A percentile compares a stretch with the other conserved stretches of the same genome.
Conservation (phyloP, 1,140 invertebrate genomes). For the Megalonaias nervosa region DNA sequence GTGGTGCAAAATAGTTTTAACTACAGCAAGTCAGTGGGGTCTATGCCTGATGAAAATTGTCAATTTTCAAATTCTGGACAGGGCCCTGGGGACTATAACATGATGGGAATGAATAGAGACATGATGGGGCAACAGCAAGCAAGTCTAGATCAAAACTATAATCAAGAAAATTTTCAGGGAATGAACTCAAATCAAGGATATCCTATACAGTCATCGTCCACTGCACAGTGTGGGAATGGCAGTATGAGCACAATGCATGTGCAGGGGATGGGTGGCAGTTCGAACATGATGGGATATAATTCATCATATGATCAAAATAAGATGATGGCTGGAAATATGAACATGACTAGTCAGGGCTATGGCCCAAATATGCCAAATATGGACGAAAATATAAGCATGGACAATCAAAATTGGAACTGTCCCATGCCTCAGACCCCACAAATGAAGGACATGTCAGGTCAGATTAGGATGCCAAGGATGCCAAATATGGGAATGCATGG, state of each 20-base stretch:
- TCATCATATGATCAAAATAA: constrained; percentile 39
- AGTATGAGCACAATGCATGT: constrained; percentile 12
- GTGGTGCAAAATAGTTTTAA: constrained; percentile 32
- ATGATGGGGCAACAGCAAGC: constrained; percentile 28
- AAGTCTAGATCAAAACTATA: constrained; percentile 32
- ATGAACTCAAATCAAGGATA: constrained; percentile 16
- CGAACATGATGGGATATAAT: constrained; percentile 32
- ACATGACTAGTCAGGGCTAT: constrained; percentile 33
- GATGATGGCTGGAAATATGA: constrained; percentile 40
- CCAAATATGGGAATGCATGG: constrained; percentile 36
- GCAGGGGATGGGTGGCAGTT: constrained; percentile 17
- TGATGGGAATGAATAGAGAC: constrained; percentile 37
- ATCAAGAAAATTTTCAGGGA: constrained; percentile 25
- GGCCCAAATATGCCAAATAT: constrained; percentile 27
- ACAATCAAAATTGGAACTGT: constrained; percentile 36
- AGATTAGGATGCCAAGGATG: constrained; percentile 24
- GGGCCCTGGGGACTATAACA: constrained; percentile 42
- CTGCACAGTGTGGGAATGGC: constrained; percentile 5
- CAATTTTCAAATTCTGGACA: constrained; percentile 22
- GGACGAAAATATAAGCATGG: constrained; percentile 23
- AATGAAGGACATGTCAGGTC: constrained; percentile 38
- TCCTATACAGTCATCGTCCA: not conserved
- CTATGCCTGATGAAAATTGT: constrained; percentile 17
- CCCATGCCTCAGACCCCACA: constrained; percentile 43
- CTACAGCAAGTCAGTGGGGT: not conserved